These are phyloP conservation scores for Etia nguti DNA, from an alignment of 2,113 vertebrate genomes.

Conservation along the genomic window DNA sequence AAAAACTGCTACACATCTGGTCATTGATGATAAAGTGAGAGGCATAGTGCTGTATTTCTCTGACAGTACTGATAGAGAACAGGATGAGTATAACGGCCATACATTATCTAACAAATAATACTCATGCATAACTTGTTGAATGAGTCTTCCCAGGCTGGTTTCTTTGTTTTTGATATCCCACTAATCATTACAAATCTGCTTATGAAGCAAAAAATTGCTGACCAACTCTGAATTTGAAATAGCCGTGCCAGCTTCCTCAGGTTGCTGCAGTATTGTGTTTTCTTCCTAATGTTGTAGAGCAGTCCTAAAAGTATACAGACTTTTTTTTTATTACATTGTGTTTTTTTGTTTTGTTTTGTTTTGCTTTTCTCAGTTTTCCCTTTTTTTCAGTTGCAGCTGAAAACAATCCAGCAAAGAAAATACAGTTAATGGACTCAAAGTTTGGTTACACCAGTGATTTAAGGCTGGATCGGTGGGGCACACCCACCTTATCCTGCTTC, in stretches of 20 bases:
- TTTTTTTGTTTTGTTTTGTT: accelerated
- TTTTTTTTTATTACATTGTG: not conserved
- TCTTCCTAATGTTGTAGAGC: not conserved
- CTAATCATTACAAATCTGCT: not conserved
- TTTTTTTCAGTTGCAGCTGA: not conserved
- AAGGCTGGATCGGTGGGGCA: not conserved
- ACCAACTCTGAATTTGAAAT: not conserved
- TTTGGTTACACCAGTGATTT: not conserved
- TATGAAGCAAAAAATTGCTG: not conserved
- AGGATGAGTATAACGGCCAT: not conserved
- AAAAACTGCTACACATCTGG: not conserved
- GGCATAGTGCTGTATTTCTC: not conserved
- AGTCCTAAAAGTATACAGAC: not conserved
- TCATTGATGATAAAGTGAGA: not conserved
- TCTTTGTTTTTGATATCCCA: not conserved
- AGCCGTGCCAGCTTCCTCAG: not conserved
- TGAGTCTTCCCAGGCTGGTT: not conserved
- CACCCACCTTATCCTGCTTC: not conserved
- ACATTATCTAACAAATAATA: not conserved
- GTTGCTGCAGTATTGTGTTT: not conserved
- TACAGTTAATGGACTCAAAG: not conserved
- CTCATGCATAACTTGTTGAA: not conserved
- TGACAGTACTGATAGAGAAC: not conserved
- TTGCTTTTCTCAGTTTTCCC: not conserved
- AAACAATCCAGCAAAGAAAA: not conserved